Evolutionary conservation across 2,113 vertebrate species (phyloP).

Genomic region (Calidris pugnax): DNA sequence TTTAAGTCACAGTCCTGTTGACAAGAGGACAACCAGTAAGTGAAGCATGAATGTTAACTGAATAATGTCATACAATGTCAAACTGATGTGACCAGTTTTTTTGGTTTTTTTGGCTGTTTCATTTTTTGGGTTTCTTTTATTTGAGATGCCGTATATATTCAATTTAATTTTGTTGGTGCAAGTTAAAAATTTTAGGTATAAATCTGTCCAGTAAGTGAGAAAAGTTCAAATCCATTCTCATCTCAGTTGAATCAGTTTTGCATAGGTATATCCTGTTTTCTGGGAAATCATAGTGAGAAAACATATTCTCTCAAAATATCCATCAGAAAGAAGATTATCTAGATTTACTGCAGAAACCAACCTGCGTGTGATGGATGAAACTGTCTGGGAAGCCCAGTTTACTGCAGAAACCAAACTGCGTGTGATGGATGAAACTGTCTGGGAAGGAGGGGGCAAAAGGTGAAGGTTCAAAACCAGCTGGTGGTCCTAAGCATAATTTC

Average conservation of each 20-base stretch:
- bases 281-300: background rate
- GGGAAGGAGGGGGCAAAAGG: background rate
- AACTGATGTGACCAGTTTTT: background rate
- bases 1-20: background rate
- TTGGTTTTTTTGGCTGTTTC: background rate
- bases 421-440: background rate
- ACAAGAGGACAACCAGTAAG: slow-evolving; percentile 43
- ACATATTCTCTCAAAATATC: background rate
- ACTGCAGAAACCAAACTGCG: background rate
- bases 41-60: background rate
- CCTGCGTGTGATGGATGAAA: background rate
- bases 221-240: background rate
- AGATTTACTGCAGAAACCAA: background rate
- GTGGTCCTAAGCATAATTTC: background rate
- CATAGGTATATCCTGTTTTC: background rate
- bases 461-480: background rate
- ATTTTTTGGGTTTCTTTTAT: background rate
- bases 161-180: background rate
- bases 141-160: background rate
- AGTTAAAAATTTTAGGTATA: background rate
- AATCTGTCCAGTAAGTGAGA: background rate
- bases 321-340: background rate
- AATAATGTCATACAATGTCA: background rate
- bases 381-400: background rate
- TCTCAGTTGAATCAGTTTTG: background rate